Base-by-base conservation (phyloP, 2,888 invertebrate genomes). In the Lasioglossum calceatum region DNA sequence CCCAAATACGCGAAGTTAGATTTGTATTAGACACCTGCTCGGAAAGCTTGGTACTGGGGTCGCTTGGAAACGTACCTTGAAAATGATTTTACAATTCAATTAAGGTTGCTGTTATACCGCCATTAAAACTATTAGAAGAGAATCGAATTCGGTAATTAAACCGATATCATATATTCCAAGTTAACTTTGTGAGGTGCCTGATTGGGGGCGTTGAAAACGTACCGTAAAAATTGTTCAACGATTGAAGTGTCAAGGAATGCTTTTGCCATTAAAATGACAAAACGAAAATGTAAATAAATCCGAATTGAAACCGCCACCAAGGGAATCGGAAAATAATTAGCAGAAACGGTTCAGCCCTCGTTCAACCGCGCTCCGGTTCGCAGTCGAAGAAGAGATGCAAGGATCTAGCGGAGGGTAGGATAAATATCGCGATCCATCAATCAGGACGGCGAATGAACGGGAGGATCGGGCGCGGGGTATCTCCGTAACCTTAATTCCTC, bases 401-500 rank as follows among this genome's bases (percentile, higher is more conserved):
- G 27, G 61, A 61, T 61, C 61, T 0, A 27, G 27, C 61, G 1
- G 61, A 32, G 61, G 61, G 61, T 14, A 61, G 64, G 64, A 64
- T 64, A 32, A 67, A 32, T 32, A 61, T 61, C 61, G 14, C 61
- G 27, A 27, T 27, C 14, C 61, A 36, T 67, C 23, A 10, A 67
- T 67, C 67, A 3, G 8, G 19, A 32, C 7, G 16, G 36, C 36
- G 32, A 54, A 23, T 2, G 54, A 54, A 19, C 54, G 54, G 1
- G 54, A 54, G 54, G 54, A 67, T 36, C 36, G 36, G 19, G 19
- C 7, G 19, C 10, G 4, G 32, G 16, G 36, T 67, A 64, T 64
- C 64, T 36, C 23, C 67, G 36, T 67, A 64, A 79, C 76, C 85
- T 83, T 79, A 83, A 85, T 83, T 83, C 79, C 76, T 79, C 79